phyloP scores from a whole-genome alignment of 2,797 vertebrate species.

The Typhlichthys eigenmanni region DNA sequence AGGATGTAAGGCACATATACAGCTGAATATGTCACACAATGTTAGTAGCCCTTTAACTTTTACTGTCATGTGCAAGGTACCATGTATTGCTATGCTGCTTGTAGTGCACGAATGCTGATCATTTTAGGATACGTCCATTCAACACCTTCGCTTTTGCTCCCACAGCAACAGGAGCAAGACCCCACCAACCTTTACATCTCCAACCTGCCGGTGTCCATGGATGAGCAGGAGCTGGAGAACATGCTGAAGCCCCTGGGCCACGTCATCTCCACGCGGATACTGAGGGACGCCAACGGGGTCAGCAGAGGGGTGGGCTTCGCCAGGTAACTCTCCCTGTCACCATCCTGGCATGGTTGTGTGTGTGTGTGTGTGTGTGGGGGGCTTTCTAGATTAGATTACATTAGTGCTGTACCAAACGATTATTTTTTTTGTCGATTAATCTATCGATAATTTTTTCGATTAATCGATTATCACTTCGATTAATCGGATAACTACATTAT shows the following conservation, averaged over 20 bases:
- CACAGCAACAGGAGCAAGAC: slow-evolving; percentile 97
- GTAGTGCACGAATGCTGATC: too few relatives aligned
- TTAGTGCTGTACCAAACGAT: too few relatives aligned
- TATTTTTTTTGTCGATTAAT: too few relatives aligned
- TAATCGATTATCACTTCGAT: too few relatives aligned
- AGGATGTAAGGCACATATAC: too few relatives aligned
- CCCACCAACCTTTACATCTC: slow-evolving; percentile 99
- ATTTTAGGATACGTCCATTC: neutral
- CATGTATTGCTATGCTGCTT: too few relatives aligned
- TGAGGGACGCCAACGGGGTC: slow-evolving; percentile 94
- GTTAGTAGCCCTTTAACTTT: neutral
- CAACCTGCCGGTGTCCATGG: slow-evolving; percentile 96
- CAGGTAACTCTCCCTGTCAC: slow-evolving; percentile 68
- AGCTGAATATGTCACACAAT: neutral
- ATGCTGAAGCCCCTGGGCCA: slow-evolving; percentile 98
- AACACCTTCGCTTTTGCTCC: slow-evolving; percentile 13
- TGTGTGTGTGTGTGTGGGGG: neutral
- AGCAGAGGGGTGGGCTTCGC: slow-evolving; percentile 98
- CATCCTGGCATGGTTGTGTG: neutral
- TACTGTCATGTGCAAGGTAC: neutral
- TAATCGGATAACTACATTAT: too few relatives aligned
- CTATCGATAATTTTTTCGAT: too few relatives aligned
- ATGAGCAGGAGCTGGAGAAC: slow-evolving; percentile 96
- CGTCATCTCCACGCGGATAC: slow-evolving; percentile 97
- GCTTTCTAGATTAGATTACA: neutral